Conservation (phyloP, 2,797 vertebrate genomes). For the Falco columbarius region DNA sequence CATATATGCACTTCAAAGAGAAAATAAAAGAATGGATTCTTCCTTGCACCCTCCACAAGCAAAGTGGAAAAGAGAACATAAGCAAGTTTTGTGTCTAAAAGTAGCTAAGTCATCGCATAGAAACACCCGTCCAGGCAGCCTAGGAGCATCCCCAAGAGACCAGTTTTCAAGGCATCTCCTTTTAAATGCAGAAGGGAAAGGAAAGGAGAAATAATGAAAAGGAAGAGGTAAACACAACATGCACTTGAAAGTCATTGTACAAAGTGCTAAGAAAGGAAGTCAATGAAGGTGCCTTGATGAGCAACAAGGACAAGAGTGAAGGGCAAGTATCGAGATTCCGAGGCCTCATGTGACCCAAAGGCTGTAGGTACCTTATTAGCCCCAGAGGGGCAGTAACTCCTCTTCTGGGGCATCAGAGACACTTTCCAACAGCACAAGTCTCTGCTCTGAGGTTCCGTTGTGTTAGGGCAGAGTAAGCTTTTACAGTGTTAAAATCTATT, state of each 20-base stretch:
- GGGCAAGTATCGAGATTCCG: background rate
- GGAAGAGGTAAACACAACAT: background rate
- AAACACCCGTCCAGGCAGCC: background rate
- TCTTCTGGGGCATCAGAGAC: background rate
- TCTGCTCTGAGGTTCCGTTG: background rate
- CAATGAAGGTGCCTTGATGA: background rate
- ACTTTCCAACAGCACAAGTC: background rate
- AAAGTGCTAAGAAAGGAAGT: background rate
- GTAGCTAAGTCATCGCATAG: rapidly evolving
- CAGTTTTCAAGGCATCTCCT: background rate
- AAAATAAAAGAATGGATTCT: background rate
- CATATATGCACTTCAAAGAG: background rate
- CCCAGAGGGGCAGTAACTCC: background rate
- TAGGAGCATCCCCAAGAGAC: background rate
- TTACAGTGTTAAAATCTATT: background rate
- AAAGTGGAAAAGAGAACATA: background rate
- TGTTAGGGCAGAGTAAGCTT: background rate
- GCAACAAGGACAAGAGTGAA: background rate
- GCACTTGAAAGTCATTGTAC: rapidly evolving
- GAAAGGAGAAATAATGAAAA: background rate
- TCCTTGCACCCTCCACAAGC: background rate
- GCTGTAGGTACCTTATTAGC: background rate
- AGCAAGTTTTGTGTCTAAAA: background rate
- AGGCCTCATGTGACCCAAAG: background rate
- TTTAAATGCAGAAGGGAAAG: background rate